Conservation (phyloP, 2,113 vertebrate species). For the Mionectes macconnelli region DNA sequence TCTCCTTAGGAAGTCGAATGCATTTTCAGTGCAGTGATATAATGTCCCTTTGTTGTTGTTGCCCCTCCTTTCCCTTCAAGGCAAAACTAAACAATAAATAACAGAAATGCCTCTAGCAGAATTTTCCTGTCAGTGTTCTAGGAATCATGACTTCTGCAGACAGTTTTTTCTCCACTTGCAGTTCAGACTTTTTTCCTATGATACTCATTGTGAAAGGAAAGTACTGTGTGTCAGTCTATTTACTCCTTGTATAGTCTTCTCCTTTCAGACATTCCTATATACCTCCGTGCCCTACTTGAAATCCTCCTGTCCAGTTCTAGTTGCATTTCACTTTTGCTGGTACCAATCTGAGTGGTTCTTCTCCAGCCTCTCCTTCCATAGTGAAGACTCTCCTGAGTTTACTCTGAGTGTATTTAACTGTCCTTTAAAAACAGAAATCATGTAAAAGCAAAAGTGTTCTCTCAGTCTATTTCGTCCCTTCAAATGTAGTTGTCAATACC, state of each 20-base stretch:
- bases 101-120: background rate
- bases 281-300: background rate
- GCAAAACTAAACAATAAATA: background rate
- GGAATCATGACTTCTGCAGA: background rate
- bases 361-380: background rate
- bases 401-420: background rate
- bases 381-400: background rate
- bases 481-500: background rate
- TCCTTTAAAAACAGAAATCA: background rate
- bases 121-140: background rate
- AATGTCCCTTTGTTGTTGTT: background rate
- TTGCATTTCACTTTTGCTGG: background rate
- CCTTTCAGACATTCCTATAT: background rate
- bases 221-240: background rate
- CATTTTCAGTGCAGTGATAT: conserved; percentile 2
- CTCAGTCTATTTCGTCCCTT: background rate
- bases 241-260: background rate
- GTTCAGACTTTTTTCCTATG: background rate
- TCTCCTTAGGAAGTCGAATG: background rate
- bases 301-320: background rate
- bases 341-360: background rate
- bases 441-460: background rate
- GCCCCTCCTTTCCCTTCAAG: background rate
- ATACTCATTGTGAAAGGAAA: background rate
- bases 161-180: background rate